Base-by-base conservation (phyloP, 2,888 invertebrate genomes). In the Pandemis heparana region DNA sequence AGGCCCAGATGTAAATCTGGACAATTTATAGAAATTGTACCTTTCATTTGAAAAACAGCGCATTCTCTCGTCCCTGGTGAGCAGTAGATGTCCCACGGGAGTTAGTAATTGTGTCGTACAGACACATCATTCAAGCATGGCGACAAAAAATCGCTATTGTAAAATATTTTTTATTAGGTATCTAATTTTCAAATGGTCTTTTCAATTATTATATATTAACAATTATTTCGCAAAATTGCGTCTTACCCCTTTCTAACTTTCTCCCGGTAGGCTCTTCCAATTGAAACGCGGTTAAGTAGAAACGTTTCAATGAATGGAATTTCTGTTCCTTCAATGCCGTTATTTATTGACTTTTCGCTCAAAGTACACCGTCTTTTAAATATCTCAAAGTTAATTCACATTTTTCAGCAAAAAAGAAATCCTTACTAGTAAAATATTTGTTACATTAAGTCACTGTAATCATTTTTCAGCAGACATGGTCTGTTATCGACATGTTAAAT, bases 211-310 rank as follows among this genome's bases (percentile, higher is more conserved):
- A 32, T 4, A 32, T 32, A n/a, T n/a, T n/a, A n/a, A n/a, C 0
- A 32, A 32, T 62, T 12, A 18, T 18, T 62, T 62, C 12, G 18
- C 2, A 43, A 46, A 63, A 23, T 23, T 23, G 3, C 0, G 10
- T 46, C 43, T 63, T 62, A 43, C 16, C 14, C 18, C 18, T 12
- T 41, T 62, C 7, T 43, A 5, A 2, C 0, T 62, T 12, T 43
- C 18, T 12, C 10, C 41, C 43, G 12, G 12, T 43, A 6, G 12
- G 62, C 41, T 59, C 32, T 16, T 41, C 16, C 62, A 43, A 62
- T 62, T 62, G 62, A 62, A 41, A 62, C 23, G 23, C 46, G 41
- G 7, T 46, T 63, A 23, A 63, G 46, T 43, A 63, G 14, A 63
- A 63, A 63, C 43, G 8, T 23, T 63, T n/a, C 63, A 32, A 8